These are phyloP conservation scores for Alentia gelatinosa DNA, from an alignment of 2,888 invertebrate genomes.

Conservation along the genomic window DNA sequence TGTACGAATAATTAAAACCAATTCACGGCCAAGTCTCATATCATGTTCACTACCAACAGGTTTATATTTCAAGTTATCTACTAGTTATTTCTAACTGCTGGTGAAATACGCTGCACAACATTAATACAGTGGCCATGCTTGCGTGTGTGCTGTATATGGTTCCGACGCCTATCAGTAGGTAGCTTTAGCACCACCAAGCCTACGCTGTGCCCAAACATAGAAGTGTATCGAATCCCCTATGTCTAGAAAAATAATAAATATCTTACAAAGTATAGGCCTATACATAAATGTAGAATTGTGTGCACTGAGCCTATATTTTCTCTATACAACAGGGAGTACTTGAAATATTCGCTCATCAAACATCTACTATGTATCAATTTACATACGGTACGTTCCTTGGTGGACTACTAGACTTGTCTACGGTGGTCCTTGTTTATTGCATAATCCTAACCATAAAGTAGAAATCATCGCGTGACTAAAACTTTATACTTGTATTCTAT, in stretches of 20 bases:
- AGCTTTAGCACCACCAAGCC: slow-evolving; percentile 43
- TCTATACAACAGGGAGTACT: neutral
- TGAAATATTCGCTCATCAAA: neutral
- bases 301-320: neutral
- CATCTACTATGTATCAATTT: neutral
- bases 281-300: neutral
- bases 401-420: neutral
- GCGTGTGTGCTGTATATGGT: neutral
- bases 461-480: neutral
- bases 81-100: neutral
- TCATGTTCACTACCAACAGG: neutral
- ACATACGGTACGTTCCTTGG: neutral
- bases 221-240: neutral
- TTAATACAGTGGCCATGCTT: neutral
- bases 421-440: slow-evolving; percentile 20
- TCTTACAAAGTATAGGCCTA: slow-evolving; percentile 38
- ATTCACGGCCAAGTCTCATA: neutral
- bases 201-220: slow-evolving; percentile 36
- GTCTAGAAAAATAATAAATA: slow-evolving; percentile 27
- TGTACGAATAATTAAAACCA: neutral
- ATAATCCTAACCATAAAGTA: slow-evolving; percentile 15
- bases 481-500: neutral
- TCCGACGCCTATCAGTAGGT: neutral
- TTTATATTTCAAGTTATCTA: neutral
- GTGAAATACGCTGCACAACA: neutral